Evolutionary conservation across 1,140 invertebrate species (phyloP).

Genomic region (Pantala flavescens): DNA sequence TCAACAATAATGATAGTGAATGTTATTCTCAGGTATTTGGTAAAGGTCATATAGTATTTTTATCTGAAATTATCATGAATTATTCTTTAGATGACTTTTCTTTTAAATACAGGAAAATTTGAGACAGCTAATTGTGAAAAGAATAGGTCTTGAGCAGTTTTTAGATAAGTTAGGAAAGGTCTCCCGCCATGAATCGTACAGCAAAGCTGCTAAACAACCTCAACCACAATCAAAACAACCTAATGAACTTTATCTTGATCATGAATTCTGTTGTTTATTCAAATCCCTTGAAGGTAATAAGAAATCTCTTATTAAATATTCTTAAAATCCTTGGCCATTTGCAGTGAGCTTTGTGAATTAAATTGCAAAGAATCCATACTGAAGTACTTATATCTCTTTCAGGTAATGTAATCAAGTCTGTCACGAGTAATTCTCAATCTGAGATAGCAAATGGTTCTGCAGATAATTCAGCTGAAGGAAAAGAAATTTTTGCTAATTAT

Average conservation of each 20-base stretch:
- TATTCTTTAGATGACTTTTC: neutral
- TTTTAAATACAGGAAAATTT: constrained; percentile 53
- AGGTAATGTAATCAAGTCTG: neutral
- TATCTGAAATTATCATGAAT: neutral
- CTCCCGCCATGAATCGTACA: constrained; percentile 81
- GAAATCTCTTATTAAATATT: too few species aligned
- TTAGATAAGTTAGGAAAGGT: constrained; percentile 77
- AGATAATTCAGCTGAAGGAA: neutral
- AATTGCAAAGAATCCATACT: too few species aligned
- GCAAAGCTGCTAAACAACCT: constrained; percentile 83
- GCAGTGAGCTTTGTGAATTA: too few species aligned
- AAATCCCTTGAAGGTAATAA: constrained; percentile 51
- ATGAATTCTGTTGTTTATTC: constrained; percentile 87
- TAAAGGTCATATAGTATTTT: neutral
- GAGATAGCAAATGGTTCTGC: neutral
- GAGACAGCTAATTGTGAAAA: constrained; percentile 73
- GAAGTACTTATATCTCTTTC: neutral
- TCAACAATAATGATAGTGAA: constrained; percentile 78
- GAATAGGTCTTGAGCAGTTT: constrained; percentile 86
- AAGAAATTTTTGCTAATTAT: neutral
- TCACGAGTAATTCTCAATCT: neutral
- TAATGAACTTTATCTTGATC: constrained; percentile 79
- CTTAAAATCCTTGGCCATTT: too few species aligned
- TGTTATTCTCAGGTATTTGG: constrained; percentile 57
- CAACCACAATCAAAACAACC: constrained; percentile 68